phyloP scores from a whole-genome alignment of 1,140 invertebrate genomes.

The Phthorimaea operculella region DNA sequence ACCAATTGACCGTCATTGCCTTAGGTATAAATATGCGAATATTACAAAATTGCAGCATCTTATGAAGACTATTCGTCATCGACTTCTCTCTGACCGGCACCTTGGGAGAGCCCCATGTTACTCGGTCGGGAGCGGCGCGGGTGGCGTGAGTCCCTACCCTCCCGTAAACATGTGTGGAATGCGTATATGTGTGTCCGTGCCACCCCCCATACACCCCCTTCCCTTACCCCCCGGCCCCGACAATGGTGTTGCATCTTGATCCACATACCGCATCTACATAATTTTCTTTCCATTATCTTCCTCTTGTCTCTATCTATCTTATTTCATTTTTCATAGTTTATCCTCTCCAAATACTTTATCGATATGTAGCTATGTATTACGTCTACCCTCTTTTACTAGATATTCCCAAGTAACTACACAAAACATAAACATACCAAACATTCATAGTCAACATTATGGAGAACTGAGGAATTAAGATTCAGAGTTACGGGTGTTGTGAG shows the following conservation, averaged over 20 bases:
- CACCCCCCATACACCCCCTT: constrained; percentile 18
- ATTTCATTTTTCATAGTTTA: not conserved
- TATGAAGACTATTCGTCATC: constrained; percentile 72
- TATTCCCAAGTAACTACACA: not conserved
- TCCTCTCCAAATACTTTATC: not conserved
- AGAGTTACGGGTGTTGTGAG: not conserved
- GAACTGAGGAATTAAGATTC: not conserved
- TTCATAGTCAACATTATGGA: not conserved
- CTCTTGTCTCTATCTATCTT: not conserved
- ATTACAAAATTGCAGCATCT: constrained; percentile 70
- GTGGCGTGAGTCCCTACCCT: constrained; percentile 58
- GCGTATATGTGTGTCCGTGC: constrained; percentile 46
- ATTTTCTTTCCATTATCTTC: constrained; percentile 22
- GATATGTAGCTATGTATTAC: not conserved
- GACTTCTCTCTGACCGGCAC: constrained; percentile 69
- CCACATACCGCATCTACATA: constrained; percentile 15
- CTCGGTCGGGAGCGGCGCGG: constrained; percentile 47
- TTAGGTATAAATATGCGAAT: constrained; percentile 65
- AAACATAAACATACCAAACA: not conserved
- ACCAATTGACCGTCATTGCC: constrained; percentile 57
- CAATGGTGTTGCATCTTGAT: constrained; percentile 50
- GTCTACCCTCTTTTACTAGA: not conserved
- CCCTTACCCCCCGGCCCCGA: constrained; percentile 27
- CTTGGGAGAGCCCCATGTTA: constrained; percentile 57
- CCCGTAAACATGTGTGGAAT: constrained; percentile 64